These are phyloP conservation scores for Pyralis farinalis DNA, from an alignment of 2,888 invertebrate genomes.

Conservation along the genomic window DNA sequence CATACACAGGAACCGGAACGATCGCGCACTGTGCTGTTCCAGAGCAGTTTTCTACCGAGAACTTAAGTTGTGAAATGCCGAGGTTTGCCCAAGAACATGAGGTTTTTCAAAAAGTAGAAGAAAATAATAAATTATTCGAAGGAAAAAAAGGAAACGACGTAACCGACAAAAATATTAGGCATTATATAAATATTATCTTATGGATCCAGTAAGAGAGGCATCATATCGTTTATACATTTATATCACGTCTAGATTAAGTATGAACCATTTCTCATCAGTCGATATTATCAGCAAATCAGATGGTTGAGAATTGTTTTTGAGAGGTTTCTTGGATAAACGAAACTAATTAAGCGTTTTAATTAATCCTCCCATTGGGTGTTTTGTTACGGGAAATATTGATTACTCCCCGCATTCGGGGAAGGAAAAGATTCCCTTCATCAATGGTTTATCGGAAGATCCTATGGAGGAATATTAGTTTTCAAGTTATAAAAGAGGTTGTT, in stretches of 20 bases:
- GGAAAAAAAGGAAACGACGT: too few species aligned
- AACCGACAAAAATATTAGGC: too few species aligned
- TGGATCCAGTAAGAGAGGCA: neutral
- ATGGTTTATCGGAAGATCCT: slow-evolving; percentile 21
- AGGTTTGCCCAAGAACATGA: too few species aligned
- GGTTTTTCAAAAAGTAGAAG: too few species aligned
- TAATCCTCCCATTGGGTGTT: slow-evolving; percentile 67
- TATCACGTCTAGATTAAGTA: slow-evolving; percentile 14
- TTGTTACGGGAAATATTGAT: slow-evolving; percentile 70
- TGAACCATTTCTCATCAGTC: slow-evolving; percentile 30
- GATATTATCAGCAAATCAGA: slow-evolving; percentile 55
- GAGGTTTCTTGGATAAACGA: slow-evolving; percentile 69
- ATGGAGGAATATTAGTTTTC: slow-evolving; percentile 22
- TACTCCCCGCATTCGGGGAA: slow-evolving; percentile 36
- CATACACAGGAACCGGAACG: too few species aligned
- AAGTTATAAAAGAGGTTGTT: slow-evolving; percentile 11
- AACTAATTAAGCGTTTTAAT: slow-evolving; percentile 76
- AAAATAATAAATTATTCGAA: too few species aligned
- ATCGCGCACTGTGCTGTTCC: too few species aligned
- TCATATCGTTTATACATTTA: slow-evolving; percentile 6
- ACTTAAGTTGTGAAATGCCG: too few species aligned
- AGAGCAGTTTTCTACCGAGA: too few species aligned
- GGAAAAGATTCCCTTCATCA: slow-evolving; percentile 36
- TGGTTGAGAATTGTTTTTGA: slow-evolving; percentile 61
- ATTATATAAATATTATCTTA: neutral